Evolutionary conservation across 2,888 invertebrate species (phyloP).

Genomic region (Acleris holmiana): DNA sequence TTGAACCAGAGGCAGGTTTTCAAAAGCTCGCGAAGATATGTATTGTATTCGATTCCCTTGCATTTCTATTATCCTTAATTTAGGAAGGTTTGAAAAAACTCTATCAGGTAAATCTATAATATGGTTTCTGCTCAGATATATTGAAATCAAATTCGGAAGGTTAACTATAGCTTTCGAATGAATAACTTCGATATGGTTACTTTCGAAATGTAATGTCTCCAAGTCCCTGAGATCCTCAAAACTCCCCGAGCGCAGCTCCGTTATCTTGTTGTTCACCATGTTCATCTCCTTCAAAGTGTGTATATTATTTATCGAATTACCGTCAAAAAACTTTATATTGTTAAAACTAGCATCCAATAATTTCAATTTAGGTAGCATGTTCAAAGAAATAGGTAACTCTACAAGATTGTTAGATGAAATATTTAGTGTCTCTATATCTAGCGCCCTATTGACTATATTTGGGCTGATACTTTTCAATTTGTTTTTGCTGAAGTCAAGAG

Average conservation of each 20-base stretch:
- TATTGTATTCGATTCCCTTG: conserved; percentile 91
- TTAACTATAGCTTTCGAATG: conserved; percentile 89
- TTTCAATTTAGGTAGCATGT: conserved; percentile 87
- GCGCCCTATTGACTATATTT: conserved; percentile 85
- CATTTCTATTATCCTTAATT: conserved; percentile 89
- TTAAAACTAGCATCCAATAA: conserved; percentile 92
- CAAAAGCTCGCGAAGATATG: conserved; percentile 90
- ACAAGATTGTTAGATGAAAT: conserved; percentile 91
- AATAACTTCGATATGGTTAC: conserved; percentile 90
- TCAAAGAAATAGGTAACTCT: conserved; percentile 88
- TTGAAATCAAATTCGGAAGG: conserved; percentile 87
- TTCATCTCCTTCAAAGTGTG: conserved; percentile 88
- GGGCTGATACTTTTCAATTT: conserved; percentile 88
- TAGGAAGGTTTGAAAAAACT: conserved; percentile 90
- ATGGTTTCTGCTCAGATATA: conserved; percentile 89
- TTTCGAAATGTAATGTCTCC: conserved; percentile 90
- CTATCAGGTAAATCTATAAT: conserved; percentile 90
- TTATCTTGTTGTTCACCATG: conserved; percentile 89
- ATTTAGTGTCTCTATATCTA: conserved; percentile 89
- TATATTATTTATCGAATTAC: conserved; percentile 88
- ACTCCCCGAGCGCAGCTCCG: conserved; percentile 87
- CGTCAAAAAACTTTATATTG: conserved; percentile 87
- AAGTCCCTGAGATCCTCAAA: conserved; percentile 89
- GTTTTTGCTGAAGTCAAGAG: conserved; percentile 90
- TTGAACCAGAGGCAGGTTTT: conserved; percentile 90